Conservation (phyloP, 1,140 invertebrate species). For the Drosophila hydei region DNA sequence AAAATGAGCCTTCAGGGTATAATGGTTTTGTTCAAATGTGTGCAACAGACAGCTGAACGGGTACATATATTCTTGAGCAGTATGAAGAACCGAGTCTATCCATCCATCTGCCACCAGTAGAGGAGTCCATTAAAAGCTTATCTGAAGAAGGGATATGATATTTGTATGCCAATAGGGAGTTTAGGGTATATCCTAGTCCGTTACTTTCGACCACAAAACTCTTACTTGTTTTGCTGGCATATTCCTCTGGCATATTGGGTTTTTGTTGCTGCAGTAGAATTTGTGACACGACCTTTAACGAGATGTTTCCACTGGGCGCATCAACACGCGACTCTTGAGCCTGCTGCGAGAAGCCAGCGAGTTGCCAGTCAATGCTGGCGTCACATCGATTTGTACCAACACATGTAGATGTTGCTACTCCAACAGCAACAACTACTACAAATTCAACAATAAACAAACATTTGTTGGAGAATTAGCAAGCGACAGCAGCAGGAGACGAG, state of each 20-base stretch:
- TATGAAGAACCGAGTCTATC: no score
- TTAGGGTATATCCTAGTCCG: no score
- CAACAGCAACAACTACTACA: constrained; percentile 38
- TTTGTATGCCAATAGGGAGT: no score
- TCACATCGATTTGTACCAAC: constrained; percentile 70
- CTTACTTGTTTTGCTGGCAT: not conserved
- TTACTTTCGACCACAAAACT: no score
- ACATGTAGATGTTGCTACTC: constrained; percentile 59
- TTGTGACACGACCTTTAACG: constrained; percentile 79
- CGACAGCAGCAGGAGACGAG: constrained; percentile 47
- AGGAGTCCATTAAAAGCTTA: no score
- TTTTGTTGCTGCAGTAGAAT: constrained; percentile 48
- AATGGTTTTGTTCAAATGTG: no score
- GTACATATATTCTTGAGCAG: no score
- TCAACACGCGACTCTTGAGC: constrained; percentile 77
- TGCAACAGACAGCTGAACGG: no score
- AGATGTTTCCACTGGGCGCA: constrained; percentile 75
- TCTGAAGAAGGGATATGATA: no score
- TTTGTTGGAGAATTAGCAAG: constrained; percentile 75
- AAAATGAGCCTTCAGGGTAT: no score
- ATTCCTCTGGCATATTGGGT: constrained; percentile 53
- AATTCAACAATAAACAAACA: constrained; percentile 57
- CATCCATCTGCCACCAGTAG: no score
- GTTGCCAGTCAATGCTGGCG: constrained; percentile 11
- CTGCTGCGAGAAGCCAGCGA: constrained; percentile 35